Evolutionary conservation across 2,888 invertebrate species (phyloP), one percentile per base, ranked within the genome.

Genomic region (Nysson spinosus): DNA sequence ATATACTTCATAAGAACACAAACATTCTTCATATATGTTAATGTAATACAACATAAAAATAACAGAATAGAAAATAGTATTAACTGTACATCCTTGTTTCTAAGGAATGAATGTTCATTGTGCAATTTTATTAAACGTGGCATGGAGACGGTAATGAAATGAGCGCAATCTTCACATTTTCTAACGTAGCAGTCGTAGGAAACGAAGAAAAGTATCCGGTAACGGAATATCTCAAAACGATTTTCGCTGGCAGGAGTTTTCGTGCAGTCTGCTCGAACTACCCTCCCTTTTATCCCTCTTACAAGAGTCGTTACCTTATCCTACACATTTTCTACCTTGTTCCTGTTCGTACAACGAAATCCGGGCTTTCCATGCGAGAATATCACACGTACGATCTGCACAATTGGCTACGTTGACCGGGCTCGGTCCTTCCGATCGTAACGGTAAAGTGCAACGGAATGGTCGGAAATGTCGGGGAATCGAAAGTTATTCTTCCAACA

Each of bases 371-470:
- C 75, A 69, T 71, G 71, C 50, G 22, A 37, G 67, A 61, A 42
- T 57, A 72, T 74, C 72, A 49, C 61, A 46, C 47, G 49, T 66
- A 56, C 65, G 57, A 72, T 72, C 70, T 74, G 54, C 11, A 42
- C 30, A 56, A 64, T 61, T 52, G 69, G 34, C 50, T 34, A 22
- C 20, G 52, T 64, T 73, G 74, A 73, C 71, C 69, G 60, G 50
- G n/a, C 24, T 37, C 44, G 43, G 37, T 30, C 26, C 39, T 39
- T 43, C 12, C 28, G 49, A 22, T 71, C 57, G 51, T 72, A 63
- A 71, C 68, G 30, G 54, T 34, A 30, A 64, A 55, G 32, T 26
- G 35, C 43, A 43, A 47, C 35, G 54, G 28, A 64, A 54, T 62
- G 43, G 26, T 3, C 28, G 49, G 17, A 19, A 40, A 49, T 12